Evolutionary conservation across 2,113 vertebrate genomes (phyloP).

Genomic region (Atrichornis clamosus): DNA sequence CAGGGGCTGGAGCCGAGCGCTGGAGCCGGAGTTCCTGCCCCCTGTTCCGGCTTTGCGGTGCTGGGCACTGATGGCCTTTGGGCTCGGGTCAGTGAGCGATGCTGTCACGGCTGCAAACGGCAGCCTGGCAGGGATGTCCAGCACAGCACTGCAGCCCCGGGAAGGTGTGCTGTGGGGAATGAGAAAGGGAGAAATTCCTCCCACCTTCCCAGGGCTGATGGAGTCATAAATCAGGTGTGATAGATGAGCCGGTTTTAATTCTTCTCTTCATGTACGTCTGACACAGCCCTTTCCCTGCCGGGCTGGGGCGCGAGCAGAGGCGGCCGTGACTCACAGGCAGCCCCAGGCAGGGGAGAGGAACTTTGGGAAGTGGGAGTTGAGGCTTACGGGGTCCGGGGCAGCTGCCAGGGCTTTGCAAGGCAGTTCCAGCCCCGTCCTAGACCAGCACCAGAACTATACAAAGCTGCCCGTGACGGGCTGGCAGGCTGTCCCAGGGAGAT

Average conservation of each 20-base stretch:
- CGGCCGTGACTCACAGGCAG: neutral
- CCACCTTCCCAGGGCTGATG: neutral
- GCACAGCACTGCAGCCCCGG: neutral
- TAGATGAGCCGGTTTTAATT: neutral
- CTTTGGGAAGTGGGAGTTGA: neutral
- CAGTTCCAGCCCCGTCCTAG: too few relatives aligned
- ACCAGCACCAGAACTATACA: neutral
- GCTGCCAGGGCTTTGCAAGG: rapidly evolving
- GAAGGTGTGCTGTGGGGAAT: neutral
- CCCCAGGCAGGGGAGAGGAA: neutral
- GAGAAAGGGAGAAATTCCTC: neutral
- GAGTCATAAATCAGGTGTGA: neutral
- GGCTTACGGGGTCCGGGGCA: rapidly evolving
- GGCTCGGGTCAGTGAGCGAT: neutral
- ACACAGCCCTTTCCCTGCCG: neutral
- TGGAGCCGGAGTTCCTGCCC: neutral
- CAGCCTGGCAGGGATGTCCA: neutral
- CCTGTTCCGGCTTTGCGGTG: neutral
- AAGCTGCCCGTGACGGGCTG: neutral
- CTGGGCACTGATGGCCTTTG: neutral
- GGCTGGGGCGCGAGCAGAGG: neutral
- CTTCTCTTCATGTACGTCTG: neutral
- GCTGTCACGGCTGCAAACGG: neutral
- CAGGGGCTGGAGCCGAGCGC: neutral
- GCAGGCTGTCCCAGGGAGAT: neutral